Evolutionary conservation across 2,113 vertebrate genomes (phyloP), one percentile per base, ranked within the genome.

Genomic region (Rhinoptilus africanus): DNA sequence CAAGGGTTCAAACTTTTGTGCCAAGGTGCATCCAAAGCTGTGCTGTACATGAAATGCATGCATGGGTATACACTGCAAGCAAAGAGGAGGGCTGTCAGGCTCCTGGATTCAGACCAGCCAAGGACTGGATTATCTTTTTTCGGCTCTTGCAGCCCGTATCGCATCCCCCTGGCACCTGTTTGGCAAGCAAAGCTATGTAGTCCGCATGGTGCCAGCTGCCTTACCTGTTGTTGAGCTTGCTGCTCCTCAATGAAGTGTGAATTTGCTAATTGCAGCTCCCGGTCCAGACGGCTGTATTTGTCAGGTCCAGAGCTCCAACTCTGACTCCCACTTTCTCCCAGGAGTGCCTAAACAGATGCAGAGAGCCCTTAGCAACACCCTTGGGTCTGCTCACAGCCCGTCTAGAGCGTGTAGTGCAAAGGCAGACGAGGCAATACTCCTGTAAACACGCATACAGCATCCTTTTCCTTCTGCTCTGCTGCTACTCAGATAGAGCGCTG

Each of bases 201-300:
- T 35, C 53, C 4, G 4, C 2, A 1, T 7, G n/a, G 56, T 71
- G 73, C 50, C 83, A 94, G 91, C 71, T 88, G 78, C 72, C 72
- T 69, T 98, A 99, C 99, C 99, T 99, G 99, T 85, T 99, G 99
- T 91, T 99, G 99, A 4, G 97, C 97, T 81, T 99, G 99, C 93
- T 99, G 99, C 85, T 99, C 99, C 75, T 99, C 99, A 2, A 99
- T 99, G 95, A 99, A 99, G 81, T 99, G 98, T 41, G 99, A 98
- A 95, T 99, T 99, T 79, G 98, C 99, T 20, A 97, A 97, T 75
- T 99, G 99, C 80, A 99, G 98, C 67, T 99, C 99, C 8, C 93
- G 98, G 94, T 99, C 99, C 35, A 99, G 97, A 16, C 98, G 98
- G 39, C 96, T 96, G 32, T 99, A 99, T 76, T 98, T 99, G 87